Conservation (phyloP, 2,797 vertebrate genomes). For the Lacerta viridis region DNA sequence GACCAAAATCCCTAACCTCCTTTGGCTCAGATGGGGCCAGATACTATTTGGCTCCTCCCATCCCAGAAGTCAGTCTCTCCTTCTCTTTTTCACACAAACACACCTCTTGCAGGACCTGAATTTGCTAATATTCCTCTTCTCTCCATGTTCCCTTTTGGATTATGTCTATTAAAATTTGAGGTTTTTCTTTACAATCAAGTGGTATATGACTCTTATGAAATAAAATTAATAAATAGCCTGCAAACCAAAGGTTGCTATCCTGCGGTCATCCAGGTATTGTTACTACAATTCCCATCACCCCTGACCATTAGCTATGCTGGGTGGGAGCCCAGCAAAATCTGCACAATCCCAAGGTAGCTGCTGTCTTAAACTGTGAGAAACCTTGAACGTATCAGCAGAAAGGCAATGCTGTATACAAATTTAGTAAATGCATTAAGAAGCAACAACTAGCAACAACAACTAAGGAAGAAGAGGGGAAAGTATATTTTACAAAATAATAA, state of each 20-base stretch:
- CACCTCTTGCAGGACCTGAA: not conserved
- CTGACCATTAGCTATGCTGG: too few species aligned
- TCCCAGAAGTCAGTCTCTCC: not conserved
- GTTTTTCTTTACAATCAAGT: too few species aligned
- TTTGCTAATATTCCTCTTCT: not conserved
- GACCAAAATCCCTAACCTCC: not conserved
- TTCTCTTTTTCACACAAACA: too few species aligned
- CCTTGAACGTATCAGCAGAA: not conserved
- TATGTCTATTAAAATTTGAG: not conserved
- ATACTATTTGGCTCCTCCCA: not conserved
- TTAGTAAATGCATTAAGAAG: not conserved
- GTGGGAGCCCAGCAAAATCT: too few species aligned
- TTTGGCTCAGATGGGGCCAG: not conserved
- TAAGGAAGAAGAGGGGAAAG: not conserved
- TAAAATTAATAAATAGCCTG: too few species aligned
- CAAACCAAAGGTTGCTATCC: too few species aligned
- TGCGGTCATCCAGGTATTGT: too few species aligned
- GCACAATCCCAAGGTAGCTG: not conserved
- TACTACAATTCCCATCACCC: too few species aligned
- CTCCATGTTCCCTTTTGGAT: not conserved
- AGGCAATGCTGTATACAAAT: not conserved
- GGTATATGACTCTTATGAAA: too few species aligned
- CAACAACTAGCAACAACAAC: too few species aligned
- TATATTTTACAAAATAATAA: not conserved
- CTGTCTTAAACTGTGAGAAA: not conserved